phyloP scores from a whole-genome alignment of 2,113 vertebrate species.

The Tilapia sparmanii region DNA sequence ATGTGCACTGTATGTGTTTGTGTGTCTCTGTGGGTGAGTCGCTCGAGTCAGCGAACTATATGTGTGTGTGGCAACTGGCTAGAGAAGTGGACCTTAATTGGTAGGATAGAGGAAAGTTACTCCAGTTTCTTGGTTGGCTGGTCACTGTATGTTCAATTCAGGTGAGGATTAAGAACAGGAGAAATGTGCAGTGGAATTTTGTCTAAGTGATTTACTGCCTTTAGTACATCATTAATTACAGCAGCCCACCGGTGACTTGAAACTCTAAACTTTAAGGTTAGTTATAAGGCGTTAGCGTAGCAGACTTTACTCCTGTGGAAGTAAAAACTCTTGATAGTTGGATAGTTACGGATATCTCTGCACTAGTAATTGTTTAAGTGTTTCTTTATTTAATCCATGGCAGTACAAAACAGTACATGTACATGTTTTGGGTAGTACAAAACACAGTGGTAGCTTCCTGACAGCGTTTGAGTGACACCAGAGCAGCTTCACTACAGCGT shows the following conservation, averaged over 20 bases:
- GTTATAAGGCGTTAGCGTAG: background rate
- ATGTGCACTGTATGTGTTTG: background rate
- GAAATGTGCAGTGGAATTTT: background rate
- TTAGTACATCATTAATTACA: constrained; percentile 2
- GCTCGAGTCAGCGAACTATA: background rate
- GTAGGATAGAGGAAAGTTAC: constrained; percentile 19
- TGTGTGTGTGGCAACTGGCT: background rate
- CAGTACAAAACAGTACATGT: background rate
- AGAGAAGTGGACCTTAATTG: constrained; percentile 27
- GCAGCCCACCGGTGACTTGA: background rate
- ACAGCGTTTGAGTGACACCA: background rate
- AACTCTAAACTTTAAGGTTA: background rate
- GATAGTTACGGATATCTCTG: background rate
- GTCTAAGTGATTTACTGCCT: constrained; percentile 13
- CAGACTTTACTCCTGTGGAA: background rate
- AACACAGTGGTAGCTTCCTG: background rate
- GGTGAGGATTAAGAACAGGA: constrained; percentile 22
- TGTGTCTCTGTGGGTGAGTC: background rate
- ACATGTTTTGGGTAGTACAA: background rate
- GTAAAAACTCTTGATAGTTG: background rate
- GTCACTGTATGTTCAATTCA: constrained; percentile 22
- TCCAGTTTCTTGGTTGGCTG: constrained; percentile 40
- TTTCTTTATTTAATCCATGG: background rate
- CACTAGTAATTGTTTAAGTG: background rate
- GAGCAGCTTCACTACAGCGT: background rate